phyloP scores from a whole-genome alignment of 2,888 invertebrate species.

The Microchrysa polita region DNA sequence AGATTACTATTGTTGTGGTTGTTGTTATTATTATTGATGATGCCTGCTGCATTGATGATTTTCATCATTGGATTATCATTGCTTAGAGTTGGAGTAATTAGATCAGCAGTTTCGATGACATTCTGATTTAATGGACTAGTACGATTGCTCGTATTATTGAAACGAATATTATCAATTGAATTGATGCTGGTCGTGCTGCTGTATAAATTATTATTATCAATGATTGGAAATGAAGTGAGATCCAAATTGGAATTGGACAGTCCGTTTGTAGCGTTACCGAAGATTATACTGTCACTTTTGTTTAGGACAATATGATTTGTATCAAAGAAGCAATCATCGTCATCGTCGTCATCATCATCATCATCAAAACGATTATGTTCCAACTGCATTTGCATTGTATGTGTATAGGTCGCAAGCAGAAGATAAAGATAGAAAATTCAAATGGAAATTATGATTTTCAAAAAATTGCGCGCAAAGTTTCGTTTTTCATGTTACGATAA shows the following conservation, averaged over 20 bases:
- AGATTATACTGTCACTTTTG: too few relatives aligned
- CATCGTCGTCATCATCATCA: slow-evolving; percentile 37
- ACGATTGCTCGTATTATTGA: slow-evolving; percentile 40
- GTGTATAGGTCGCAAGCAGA: slow-evolving; percentile 53
- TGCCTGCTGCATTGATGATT: too few relatives aligned
- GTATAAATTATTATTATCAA: slow-evolving; percentile 52
- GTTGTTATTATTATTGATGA: slow-evolving; percentile 47
- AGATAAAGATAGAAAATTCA: slow-evolving; percentile 45
- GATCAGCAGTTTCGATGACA: neutral
- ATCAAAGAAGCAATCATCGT: too few relatives aligned
- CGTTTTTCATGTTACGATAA: too few relatives aligned
- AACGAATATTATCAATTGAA: slow-evolving; percentile 17
- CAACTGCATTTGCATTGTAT: slow-evolving; percentile 52
- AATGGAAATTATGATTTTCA: slow-evolving; percentile 20
- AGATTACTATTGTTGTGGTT: slow-evolving; percentile 52
- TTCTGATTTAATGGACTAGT: slow-evolving; percentile 22
- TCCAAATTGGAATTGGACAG: slow-evolving; percentile 52
- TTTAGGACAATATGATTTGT: too few relatives aligned
- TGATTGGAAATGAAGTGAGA: slow-evolving; percentile 53
- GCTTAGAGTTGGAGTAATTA: too few relatives aligned
- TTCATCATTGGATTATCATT: too few relatives aligned
- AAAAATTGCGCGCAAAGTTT: too few relatives aligned
- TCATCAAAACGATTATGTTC: slow-evolving; percentile 46
- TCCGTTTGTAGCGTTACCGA: too few relatives aligned
- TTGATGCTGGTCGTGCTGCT: slow-evolving; percentile 16